Conservation (phyloP, 2,888 invertebrate genomes). For the Drosophila demipolita region DNA sequence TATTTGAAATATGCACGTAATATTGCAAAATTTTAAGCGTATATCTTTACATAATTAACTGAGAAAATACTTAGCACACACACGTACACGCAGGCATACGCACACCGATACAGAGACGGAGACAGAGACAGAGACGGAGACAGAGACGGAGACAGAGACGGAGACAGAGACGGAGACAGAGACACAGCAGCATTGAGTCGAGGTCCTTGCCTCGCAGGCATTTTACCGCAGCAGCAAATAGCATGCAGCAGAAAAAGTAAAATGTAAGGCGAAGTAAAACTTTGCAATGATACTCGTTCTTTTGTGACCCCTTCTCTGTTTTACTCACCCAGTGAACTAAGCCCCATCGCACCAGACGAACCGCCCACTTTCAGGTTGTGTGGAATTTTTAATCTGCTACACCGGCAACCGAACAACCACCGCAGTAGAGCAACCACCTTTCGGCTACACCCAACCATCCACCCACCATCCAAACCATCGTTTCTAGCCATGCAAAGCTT, state of each 20-base stretch:
- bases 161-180: constrained; percentile 7
- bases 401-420: constrained; percentile 61
- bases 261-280: constrained; percentile 59
- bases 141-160: constrained; percentile 2
- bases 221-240: constrained; percentile 71
- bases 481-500: constrained; percentile 66
- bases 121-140: constrained; percentile 3
- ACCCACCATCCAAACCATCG: neutral
- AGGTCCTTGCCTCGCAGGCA: constrained; percentile 66
- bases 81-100: constrained; percentile 25
- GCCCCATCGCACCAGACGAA: constrained; percentile 1
- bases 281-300: constrained; percentile 73
- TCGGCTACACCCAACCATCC: neutral
- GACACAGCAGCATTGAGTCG: constrained; percentile 28
- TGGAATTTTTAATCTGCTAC: constrained; percentile 77
- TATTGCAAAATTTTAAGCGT: constrained; percentile 80
- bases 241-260: constrained; percentile 57
- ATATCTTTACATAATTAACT: constrained; percentile 81
- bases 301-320: constrained; percentile 25
- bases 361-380: constrained; percentile 64
- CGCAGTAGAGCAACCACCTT: constrained; percentile 33
- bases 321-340: neutral
- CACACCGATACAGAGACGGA: constrained; percentile 2
- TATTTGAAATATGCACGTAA: constrained; percentile 81
- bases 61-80: constrained; percentile 74